Evolutionary conservation across 2,113 vertebrate species (phyloP).

Genomic region (Genyomyrus donnyi): DNA sequence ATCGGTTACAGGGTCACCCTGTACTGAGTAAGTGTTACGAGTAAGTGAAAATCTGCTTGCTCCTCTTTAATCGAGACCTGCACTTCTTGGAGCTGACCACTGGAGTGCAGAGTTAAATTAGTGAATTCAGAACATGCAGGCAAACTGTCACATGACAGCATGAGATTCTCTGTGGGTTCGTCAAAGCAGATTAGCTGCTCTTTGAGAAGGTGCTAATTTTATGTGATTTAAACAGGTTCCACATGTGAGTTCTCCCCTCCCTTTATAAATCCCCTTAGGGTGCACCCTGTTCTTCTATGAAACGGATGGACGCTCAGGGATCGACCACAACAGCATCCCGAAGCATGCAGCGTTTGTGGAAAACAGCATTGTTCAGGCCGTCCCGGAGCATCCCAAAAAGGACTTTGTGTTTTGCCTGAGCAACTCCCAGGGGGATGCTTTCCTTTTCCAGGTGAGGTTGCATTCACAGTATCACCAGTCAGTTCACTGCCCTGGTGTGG

Average conservation of each 20-base stretch:
- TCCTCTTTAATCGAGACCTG: conserved; percentile 29
- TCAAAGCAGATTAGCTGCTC: conserved; percentile 22
- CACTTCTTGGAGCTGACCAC: conserved; percentile 57
- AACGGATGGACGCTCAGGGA: conserved; percentile 75
- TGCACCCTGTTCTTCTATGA: conserved; percentile 69
- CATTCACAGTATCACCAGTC: neutral
- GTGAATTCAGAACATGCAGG: conserved; percentile 16
- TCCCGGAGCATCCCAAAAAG: conserved; percentile 96
- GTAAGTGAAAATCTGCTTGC: neutral
- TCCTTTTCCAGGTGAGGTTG: conserved; percentile 84
- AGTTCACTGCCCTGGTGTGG: neutral
- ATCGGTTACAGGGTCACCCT: neutral
- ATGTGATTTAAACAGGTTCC: neutral
- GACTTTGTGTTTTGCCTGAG: conserved; percentile 98
- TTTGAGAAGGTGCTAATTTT: neutral
- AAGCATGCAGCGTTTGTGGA: conserved; percentile 91
- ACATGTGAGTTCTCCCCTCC: neutral
- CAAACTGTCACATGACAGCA: neutral
- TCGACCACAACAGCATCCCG: conserved; percentile 85
- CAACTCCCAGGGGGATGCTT: conserved; percentile 89
- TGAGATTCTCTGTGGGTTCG: neutral
- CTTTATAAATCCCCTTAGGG: neutral
- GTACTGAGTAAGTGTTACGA: neutral
- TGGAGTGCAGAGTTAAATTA: conserved; percentile 58
- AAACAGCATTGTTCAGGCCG: conserved; percentile 94